Evolutionary conservation across 2,888 invertebrate species (phyloP).

Genomic region (Oligia strigilis): DNA sequence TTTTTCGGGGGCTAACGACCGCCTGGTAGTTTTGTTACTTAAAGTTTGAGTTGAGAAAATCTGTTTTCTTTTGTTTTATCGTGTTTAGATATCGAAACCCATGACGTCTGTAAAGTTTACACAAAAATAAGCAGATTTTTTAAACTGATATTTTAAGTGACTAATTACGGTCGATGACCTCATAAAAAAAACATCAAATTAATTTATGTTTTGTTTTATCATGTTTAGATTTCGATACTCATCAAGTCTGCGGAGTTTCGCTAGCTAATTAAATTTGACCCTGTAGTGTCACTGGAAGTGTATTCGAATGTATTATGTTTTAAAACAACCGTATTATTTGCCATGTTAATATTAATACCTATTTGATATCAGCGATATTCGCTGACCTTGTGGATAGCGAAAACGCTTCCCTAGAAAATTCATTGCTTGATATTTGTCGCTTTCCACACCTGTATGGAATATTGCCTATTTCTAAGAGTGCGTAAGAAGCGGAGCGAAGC

Average conservation of each 20-base stretch:
- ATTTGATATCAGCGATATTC: neutral
- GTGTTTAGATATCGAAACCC: neutral
- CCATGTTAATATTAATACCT: neutral
- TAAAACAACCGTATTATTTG: neutral
- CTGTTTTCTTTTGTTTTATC: neutral
- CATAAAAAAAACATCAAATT: neutral
- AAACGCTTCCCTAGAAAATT: neutral
- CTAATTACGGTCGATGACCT: neutral
- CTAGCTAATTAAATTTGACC: neutral
- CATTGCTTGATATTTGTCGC: too few species aligned
- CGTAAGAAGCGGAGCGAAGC: neutral
- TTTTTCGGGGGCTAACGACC: neutral
- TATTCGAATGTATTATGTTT: slow-evolving; percentile 20
- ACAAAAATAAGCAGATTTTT: too few species aligned
- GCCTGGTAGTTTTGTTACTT: neutral
- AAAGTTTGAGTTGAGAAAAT: neutral
- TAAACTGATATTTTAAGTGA: too few species aligned
- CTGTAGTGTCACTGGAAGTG: neutral
- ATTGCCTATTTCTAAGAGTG: neutral
- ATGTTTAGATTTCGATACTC: neutral
- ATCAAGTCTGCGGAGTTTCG: neutral
- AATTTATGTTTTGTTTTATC: neutral
- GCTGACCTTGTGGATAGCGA: neutral
- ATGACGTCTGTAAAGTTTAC: neutral
- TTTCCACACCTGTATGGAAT: neutral